phyloP scores from a whole-genome alignment of 2,797 vertebrate species.

The Acanthurus tractus region DNA sequence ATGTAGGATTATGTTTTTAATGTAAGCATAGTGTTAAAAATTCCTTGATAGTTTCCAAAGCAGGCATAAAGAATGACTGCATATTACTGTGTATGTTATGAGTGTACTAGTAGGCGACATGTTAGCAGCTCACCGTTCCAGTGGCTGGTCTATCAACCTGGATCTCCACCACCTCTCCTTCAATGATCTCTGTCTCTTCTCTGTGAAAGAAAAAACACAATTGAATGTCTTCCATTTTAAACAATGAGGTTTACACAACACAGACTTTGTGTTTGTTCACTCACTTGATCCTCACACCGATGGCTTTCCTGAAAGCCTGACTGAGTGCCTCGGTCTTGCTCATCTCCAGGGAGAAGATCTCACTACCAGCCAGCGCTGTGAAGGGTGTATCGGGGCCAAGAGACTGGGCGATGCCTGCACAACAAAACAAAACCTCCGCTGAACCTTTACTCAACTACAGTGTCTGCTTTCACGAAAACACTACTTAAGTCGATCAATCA shows the following conservation, averaged over 20 bases:
- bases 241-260: not conserved
- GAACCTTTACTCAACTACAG: not conserved
- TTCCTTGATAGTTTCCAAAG: not conserved
- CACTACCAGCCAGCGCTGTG: conserved; percentile 93
- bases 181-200: conserved; percentile 97
- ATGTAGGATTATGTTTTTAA: not conserved
- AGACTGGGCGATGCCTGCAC: conserved; percentile 92
- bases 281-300: conserved; percentile 95
- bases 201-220: conserved; percentile 72
- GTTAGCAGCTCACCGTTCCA: conserved; percentile 87
- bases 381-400: conserved; percentile 93
- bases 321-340: conserved; percentile 95
- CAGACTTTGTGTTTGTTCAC: conserved; percentile 42
- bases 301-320: conserved; percentile 94
- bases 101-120: not conserved
- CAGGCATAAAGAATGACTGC: not conserved
- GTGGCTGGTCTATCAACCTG: conserved; percentile 96
- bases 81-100: not conserved
- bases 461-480: not conserved
- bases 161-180: conserved; percentile 97
- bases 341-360: conserved; percentile 97
- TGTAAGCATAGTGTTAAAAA: not conserved
- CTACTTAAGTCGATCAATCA: conserved; percentile 1
- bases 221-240: conserved; percentile 4
- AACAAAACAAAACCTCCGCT: not conserved